Evolutionary conservation across 2,888 invertebrate genomes (phyloP).

Genomic region (Xestoiulus laeticollis): DNA sequence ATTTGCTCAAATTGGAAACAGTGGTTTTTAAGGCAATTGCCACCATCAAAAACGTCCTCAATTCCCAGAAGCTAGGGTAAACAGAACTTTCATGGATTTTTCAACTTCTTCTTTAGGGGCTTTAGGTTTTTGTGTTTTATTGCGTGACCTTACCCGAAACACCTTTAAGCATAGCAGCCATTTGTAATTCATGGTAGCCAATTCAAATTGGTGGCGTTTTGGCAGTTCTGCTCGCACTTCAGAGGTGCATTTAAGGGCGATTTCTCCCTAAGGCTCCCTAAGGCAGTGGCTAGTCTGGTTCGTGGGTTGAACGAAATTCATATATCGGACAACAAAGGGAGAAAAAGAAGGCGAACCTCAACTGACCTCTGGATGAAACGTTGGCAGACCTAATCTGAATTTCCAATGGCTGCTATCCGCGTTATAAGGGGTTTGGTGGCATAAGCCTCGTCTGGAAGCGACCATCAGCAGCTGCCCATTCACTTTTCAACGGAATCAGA

Average conservation of each 20-base stretch:
- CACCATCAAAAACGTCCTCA: too few relatives aligned
- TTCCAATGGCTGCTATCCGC: constrained; percentile 5
- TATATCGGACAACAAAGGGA: constrained; percentile 20
- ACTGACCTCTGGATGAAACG: constrained; percentile 10
- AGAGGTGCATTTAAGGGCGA: background rate
- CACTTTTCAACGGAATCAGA: constrained; percentile 16
- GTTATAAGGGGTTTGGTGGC: background rate
- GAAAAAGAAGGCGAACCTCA: constrained; percentile 35
- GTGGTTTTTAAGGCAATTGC: too few relatives aligned
- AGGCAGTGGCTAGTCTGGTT: background rate
- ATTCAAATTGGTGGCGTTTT: background rate
- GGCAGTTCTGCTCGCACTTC: background rate
- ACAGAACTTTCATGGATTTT: too few relatives aligned
- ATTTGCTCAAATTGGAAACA: too few relatives aligned
- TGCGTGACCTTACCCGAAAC: background rate
- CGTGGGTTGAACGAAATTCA: constrained; percentile 32
- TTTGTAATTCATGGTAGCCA: background rate
- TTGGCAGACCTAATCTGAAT: constrained; percentile 37
- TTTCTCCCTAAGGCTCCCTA: background rate
- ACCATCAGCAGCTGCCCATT: constrained; percentile 7
- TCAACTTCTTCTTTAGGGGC: too few relatives aligned
- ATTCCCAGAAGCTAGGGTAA: background rate
- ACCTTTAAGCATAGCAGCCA: background rate
- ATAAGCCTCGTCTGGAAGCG: background rate
- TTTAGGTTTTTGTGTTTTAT: background rate